These are phyloP conservation scores for Xanthia icteritia DNA, from an alignment of 2,888 invertebrate genomes.

Conservation along the genomic window DNA sequence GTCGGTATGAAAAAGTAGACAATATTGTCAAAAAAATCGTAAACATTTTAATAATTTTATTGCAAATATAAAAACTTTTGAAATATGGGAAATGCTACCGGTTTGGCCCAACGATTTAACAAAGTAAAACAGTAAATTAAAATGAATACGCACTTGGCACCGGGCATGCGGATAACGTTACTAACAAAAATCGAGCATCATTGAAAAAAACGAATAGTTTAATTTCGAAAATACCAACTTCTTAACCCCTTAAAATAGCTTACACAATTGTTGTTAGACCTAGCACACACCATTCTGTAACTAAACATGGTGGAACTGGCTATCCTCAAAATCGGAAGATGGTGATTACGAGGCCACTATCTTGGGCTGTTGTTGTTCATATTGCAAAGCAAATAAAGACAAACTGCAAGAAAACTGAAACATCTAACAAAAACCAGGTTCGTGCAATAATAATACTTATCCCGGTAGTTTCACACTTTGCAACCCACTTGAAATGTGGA, in stretches of 20 bases:
- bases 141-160: not conserved
- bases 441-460: not conserved
- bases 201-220: not conserved
- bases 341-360: not conserved
- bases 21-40: not conserved
- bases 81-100: constrained; percentile 1
- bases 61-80: not conserved
- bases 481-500: not conserved
- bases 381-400: not conserved
- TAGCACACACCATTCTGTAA: not conserved
- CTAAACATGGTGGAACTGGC: not conserved
- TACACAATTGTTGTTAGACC: not conserved
- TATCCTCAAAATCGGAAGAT: constrained; percentile 2
- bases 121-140: not conserved
- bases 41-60: not conserved
- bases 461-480: not conserved
- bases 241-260: not conserved
- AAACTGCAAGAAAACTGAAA: not conserved
- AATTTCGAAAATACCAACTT: constrained; percentile 15
- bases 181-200: not conserved
- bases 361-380: not conserved
- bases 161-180: not conserved
- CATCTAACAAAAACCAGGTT: not conserved
- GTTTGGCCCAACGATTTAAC: not conserved
- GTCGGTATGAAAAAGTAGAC: not conserved